Conservation (phyloP, 2,113 vertebrate species). For the Terrapene triunguis region DNA sequence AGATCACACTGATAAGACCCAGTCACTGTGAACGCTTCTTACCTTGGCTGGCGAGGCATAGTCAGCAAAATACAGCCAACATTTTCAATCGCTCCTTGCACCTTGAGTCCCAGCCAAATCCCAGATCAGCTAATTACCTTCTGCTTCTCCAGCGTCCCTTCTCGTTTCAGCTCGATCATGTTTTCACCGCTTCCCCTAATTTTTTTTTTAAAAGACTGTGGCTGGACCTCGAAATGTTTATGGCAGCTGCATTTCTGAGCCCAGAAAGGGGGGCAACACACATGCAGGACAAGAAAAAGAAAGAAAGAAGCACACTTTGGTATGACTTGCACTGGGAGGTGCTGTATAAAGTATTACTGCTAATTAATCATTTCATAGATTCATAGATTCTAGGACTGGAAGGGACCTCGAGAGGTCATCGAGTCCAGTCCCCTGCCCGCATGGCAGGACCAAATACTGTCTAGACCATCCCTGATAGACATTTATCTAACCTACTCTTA, state of each 20-base stretch:
- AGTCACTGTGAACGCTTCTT: fast-evolving
- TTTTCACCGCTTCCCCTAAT: not conserved
- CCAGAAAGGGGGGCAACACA: not conserved
- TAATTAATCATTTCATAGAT: not conserved
- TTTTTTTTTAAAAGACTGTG: not conserved
- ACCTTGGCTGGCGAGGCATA: not conserved
- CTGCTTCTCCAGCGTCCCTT: fast-evolving
- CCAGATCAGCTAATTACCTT: fast-evolving
- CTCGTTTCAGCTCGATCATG: fast-evolving
- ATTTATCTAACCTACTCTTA: no score
- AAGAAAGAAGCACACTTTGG: not conserved
- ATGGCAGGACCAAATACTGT: no score
- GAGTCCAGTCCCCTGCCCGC: no score
- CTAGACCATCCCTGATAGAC: no score
- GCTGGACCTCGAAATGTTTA: not conserved
- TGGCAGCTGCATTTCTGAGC: not conserved
- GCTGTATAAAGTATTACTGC: not conserved
- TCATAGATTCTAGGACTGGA: no score
- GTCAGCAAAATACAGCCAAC: fast-evolving
- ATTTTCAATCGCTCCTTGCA: fast-evolving
- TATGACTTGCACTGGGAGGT: not conserved
- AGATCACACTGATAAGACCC: not conserved
- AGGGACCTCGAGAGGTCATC: no score
- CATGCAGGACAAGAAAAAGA: not conserved
- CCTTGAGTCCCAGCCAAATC: fast-evolving